Base-by-base conservation (phyloP, 2,113 vertebrate genomes). In the Dicerorhinus sumatrensis region DNA sequence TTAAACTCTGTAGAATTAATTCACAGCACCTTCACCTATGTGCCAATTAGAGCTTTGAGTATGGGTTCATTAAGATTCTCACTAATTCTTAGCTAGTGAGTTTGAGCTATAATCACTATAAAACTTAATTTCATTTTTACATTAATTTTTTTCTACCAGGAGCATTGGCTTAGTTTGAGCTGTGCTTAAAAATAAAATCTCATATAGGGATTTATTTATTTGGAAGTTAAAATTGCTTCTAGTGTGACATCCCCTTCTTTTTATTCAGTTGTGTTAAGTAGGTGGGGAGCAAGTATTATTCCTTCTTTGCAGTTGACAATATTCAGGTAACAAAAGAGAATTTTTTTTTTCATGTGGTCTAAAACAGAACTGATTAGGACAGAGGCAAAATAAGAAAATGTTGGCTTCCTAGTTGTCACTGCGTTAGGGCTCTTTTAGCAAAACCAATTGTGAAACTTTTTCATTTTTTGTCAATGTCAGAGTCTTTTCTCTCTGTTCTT, bases 91-190 rank as follows among this genome's bases (percentile, higher is more conserved):
- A 75, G 56, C 29, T 85, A 29, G 16, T 76, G 39, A 60, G 23
- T 94, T 93, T 54, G 46, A 94, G 16, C 39, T 89, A 51, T 60
- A 82, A 69, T 17, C 12, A 48, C 42, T 91, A 58, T 76, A 79
- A 81, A 89, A 77, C 23, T 90, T 63, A 84, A 89, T 94, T 82
- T 95, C 42, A 5, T 58, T 94, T 97, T 90, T 58, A 90, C 13
- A 27, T 79, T 51, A n/a, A 69, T 60, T 81, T 51, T 58, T 92
- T 33, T 54, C 8, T 58, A 77, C 7, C 8, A 87, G 72, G 10
- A 58, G 8, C 29, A 87, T 89, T 91, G 69, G 11, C 33, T 65
- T 60, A 86, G 23, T 27, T 87, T 95, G 46, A 77, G 36, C 54
- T 91, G 39, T 85, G 8, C 81, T 96, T 83, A 90, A 62, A 96